phyloP scores from a whole-genome alignment of 2,797 vertebrate species.

The Enteromius fasciolatus region DNA sequence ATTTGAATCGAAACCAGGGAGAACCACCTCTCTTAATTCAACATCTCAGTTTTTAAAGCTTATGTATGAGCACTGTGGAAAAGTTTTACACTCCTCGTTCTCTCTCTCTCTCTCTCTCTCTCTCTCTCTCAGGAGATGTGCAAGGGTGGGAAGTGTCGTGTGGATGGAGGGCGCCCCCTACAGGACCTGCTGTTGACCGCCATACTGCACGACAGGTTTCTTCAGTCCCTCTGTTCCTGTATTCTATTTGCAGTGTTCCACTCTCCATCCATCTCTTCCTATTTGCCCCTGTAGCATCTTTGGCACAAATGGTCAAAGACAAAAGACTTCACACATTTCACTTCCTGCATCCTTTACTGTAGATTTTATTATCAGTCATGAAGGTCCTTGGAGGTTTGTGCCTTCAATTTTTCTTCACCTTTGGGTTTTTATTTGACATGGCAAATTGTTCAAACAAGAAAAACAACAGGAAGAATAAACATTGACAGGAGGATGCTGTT shows the following conservation, averaged over 20 bases:
- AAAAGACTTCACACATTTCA: neutral
- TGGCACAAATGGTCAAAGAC: neutral
- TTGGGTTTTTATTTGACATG: neutral
- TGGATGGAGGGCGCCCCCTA: conserved; percentile 71
- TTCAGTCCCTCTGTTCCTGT: conserved; percentile 1
- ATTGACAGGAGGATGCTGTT: neutral
- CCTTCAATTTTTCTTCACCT: neutral
- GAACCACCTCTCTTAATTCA: neutral
- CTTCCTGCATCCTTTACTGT: neutral
- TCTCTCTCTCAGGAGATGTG: conserved; percentile 80
- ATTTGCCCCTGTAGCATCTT: neutral
- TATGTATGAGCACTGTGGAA: neutral
- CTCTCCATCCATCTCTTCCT: conserved; percentile 3
- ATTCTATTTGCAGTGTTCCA: neutral
- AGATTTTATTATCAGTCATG: neutral
- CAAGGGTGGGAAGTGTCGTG: conserved; percentile 70
- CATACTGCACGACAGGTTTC: conserved; percentile 79
- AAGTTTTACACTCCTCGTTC: neutral
- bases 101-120: conserved; percentile 19
- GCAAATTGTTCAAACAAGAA: neutral
- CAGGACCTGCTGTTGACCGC: conserved; percentile 83
- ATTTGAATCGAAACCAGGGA: neutral
- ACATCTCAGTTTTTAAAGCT: neutral
- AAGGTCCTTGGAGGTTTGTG: neutral
- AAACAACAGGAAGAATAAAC: neutral